Evolutionary conservation across 2,888 invertebrate species (phyloP).

Genomic region (Erpobdella octoculata): DNA sequence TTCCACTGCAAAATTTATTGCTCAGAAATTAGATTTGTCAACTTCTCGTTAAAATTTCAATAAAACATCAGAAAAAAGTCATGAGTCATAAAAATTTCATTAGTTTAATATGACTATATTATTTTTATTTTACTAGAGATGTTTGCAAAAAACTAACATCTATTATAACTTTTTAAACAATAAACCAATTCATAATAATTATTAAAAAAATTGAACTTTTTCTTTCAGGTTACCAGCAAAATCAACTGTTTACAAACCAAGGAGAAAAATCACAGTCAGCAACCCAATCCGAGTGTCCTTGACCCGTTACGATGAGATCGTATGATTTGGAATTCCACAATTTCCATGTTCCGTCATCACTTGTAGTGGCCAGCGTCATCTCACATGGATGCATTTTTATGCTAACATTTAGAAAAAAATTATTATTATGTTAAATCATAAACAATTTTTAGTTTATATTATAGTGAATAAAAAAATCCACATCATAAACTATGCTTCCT

Average conservation of each 20-base stretch:
- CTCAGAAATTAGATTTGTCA: too few relatives aligned
- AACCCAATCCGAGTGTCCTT: conserved; percentile 53
- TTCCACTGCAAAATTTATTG: conserved; percentile 47
- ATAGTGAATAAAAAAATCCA: too few relatives aligned
- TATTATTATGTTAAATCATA: too few relatives aligned
- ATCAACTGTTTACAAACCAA: conserved; percentile 41
- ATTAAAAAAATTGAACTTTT: neutral
- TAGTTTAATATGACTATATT: too few relatives aligned
- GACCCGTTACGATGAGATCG: conserved; percentile 48
- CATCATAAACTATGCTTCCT: too few relatives aligned
- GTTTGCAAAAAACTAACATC: too few relatives aligned
- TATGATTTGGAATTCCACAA: conserved; percentile 52
- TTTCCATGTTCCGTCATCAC: conserved; percentile 53
- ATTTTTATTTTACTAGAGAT: too few relatives aligned
- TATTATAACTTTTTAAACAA: too few relatives aligned
- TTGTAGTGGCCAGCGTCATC: conserved; percentile 50
- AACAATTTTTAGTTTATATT: too few relatives aligned
- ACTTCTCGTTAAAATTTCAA: too few relatives aligned
- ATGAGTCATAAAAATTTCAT: too few relatives aligned
- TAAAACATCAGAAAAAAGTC: neutral
- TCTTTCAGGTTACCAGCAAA: neutral
- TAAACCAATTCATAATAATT: neutral
- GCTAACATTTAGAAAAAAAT: too few relatives aligned
- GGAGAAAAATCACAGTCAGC: conserved; percentile 52
- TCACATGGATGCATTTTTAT: conserved; percentile 50